Base-by-base conservation (phyloP, 1,140 invertebrate species). In the Micrasema longulum region DNA sequence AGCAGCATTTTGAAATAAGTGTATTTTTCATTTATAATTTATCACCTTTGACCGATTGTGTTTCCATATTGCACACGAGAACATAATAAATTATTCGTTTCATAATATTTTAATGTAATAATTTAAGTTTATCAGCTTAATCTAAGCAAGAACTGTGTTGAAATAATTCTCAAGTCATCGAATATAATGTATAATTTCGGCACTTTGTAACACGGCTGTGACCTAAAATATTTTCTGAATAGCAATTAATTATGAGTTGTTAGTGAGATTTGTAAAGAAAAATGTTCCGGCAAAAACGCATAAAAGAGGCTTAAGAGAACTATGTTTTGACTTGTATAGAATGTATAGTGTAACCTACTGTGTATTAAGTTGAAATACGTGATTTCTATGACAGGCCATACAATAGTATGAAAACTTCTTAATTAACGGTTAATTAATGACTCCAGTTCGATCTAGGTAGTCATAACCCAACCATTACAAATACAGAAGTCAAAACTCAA, bases 391-490 rank as follows among this genome's bases (percentile, higher is more conserved):
- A 2, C 26, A 31, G 7, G n/a, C n/a, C 26, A 7, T 31, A 31
- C 26, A 31, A 31, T 4, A 31, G 22, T 5, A 43, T 41, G 12
- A 38, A 38, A 60, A 43, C 10, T 3, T 60, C 35, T 41, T 35
- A 60, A 60, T 41, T 41, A 60, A 38, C 35, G 36, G 11, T 12
- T 60, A 60, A 60, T 60, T 60, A 60, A 60, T 60, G 35, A 41
- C 18, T n/a, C 6, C 12, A n/a, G 22, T 22, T 47, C 31, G 3
- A 47, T n/a, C 6, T 47, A 16, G n/a, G n/a, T n/a, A n/a, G n/a
- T n/a, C n/a, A n/a, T n/a, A n/a, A n/a, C n/a, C n/a, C n/a, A n/a
- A n/a, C n/a, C 6, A 4, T 16, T 47, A 16, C n/a, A 47, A 47
- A 47, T 31, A 2, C 26, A 31, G 26, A 4, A 31, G 26, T 31